Percentiles rank a stretch among this genome's conserved stretches.
Evolutionary conservation across 2,113 vertebrate species (phyloP).

Genomic region (Microtus richardsoni): DNA sequence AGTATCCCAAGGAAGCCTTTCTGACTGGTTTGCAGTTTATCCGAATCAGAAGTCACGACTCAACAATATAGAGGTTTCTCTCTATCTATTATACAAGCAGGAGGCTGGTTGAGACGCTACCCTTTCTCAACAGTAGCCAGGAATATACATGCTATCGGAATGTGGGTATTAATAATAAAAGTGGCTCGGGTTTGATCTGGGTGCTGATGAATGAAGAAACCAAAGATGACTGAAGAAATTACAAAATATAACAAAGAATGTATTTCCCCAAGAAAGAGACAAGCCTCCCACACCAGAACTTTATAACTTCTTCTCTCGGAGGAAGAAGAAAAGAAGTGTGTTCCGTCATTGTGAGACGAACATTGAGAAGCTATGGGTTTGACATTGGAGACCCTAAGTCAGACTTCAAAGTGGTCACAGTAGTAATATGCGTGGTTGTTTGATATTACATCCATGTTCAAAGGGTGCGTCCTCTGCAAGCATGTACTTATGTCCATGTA

Average conservation of each 20-base stretch:
- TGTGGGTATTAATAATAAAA: neutral
- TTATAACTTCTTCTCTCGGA: neutral
- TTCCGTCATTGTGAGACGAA: conserved; percentile 19
- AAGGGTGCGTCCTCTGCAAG: neutral
- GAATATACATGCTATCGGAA: neutral
- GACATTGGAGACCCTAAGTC: neutral
- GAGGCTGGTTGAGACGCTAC: neutral
- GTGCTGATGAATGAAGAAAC: neutral
- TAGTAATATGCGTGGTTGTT: neutral
- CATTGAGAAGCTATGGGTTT: neutral
- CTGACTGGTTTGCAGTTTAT: neutral
- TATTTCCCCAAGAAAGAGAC: neutral
- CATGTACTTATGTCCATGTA: neutral
- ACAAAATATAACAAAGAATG: neutral
- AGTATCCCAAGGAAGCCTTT: neutral
- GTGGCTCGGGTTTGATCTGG: neutral
- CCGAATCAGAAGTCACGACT: neutral
- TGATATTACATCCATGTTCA: neutral
- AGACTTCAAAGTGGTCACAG: neutral
- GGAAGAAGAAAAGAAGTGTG: neutral
- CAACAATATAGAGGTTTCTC: neutral
- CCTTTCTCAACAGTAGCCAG: neutral
- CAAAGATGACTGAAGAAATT: neutral
- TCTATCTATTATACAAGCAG: neutral
- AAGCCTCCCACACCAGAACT: neutral